These are phyloP conservation scores for Rhopalosiphum nymphaeae DNA, from an alignment of 2,888 invertebrate genomes.

Conservation along the genomic window DNA sequence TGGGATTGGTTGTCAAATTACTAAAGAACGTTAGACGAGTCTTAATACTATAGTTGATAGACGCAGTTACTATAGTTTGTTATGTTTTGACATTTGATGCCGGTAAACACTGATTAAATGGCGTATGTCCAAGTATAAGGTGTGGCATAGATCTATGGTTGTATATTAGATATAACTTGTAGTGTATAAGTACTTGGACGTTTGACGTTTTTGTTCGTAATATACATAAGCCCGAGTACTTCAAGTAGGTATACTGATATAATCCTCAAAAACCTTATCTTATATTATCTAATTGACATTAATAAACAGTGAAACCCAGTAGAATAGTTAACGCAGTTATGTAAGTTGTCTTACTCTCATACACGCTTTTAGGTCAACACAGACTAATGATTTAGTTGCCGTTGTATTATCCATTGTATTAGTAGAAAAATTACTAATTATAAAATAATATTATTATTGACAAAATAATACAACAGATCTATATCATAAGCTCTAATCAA, in stretches of 20 bases:
- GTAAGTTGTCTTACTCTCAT: not conserved
- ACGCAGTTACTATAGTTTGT: not conserved
- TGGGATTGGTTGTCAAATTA: not conserved
- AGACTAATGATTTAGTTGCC: not conserved
- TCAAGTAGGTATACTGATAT: not conserved
- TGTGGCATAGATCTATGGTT: not conserved
- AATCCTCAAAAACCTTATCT: not conserved
- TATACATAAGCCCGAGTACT: not conserved
- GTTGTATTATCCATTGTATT: not conserved
- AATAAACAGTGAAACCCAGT: not conserved
- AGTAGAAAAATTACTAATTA: not conserved
- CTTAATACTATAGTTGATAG: not conserved
- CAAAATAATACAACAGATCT: not conserved
- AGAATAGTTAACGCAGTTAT: not conserved
- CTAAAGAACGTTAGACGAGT: not conserved
- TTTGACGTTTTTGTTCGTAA: not conserved
- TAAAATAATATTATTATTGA: not conserved
- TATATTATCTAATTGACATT: not conserved
- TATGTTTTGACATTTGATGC: not conserved
- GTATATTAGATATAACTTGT: not conserved
- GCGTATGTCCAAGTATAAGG: not conserved
- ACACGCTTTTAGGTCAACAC: not conserved
- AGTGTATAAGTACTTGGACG: not conserved
- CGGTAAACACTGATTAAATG: not conserved
- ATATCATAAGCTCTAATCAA: not conserved